These are phyloP conservation scores for Pristionchus exspectatus DNA, from an alignment of 2,888 invertebrate genomes.

Conservation along the genomic window DNA sequence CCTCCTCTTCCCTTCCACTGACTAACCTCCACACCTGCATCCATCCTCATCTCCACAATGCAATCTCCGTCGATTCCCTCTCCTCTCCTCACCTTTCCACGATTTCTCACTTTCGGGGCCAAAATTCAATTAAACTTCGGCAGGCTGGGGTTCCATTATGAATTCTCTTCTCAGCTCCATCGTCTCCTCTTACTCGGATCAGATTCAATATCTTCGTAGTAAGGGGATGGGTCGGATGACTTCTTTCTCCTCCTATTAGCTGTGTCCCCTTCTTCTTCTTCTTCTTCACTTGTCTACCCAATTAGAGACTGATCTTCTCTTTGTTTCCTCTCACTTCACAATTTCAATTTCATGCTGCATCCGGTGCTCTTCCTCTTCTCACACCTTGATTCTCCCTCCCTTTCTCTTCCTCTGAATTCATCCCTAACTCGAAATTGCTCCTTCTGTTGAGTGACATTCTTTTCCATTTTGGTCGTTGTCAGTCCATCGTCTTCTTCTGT, in stretches of 20 bases:
- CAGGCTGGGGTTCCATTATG: conserved; percentile 35
- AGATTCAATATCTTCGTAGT: conserved; percentile 47
- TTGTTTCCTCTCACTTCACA: background rate
- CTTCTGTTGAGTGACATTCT: conserved; percentile 45
- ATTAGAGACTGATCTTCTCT: conserved; percentile 11
- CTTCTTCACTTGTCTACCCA: background rate
- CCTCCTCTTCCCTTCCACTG: background rate
- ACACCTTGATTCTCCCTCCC: conserved; percentile 28
- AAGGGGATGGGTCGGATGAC: conserved; percentile 47
- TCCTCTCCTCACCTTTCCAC: background rate
- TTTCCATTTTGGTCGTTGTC: conserved; percentile 20
- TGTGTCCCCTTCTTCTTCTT: background rate
- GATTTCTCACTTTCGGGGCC: conserved; percentile 44
- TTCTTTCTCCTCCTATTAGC: conserved; percentile 36
- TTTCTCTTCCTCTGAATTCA: background rate
- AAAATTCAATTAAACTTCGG: background rate
- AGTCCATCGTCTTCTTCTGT: background rate
- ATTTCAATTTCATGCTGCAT: conserved; percentile 31
- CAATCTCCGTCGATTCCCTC: background rate
- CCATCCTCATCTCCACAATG: conserved; percentile 35
- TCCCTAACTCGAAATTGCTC: conserved; percentile 29
- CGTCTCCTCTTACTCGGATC: conserved; percentile 42
- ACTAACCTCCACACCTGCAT: conserved; percentile 32
- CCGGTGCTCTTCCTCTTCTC: conserved; percentile 7
- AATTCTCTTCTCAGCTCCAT: conserved; percentile 38